Conservation (phyloP, 2,888 invertebrate genomes). For the Philonicus albiceps region DNA sequence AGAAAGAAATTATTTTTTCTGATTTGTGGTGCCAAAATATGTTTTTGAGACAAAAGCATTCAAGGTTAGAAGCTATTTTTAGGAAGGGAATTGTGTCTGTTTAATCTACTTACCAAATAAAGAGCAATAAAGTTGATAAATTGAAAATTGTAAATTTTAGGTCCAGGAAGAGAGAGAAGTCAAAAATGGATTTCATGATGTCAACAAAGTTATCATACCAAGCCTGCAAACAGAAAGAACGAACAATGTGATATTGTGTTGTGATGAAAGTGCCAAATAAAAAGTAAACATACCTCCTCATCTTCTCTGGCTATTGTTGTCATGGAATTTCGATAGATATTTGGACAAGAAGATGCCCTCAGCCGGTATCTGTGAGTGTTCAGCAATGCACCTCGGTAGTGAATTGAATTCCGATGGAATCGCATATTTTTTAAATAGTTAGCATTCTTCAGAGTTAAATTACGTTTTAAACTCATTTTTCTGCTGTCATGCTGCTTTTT, state of each 20-base stretch:
- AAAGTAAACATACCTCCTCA: constrained; percentile 70
- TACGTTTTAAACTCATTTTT: constrained; percentile 57
- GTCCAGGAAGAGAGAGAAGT: constrained; percentile 80
- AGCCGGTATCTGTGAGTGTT: constrained; percentile 83
- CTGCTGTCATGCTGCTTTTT: constrained; percentile 50
- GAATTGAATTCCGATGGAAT: constrained; percentile 80
- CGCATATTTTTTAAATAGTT: constrained; percentile 76
- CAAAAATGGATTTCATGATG: constrained; percentile 75
- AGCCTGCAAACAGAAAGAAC: constrained; percentile 66
- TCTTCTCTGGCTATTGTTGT: constrained; percentile 80
- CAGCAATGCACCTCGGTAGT: constrained; percentile 85
- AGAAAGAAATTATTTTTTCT: background rate
- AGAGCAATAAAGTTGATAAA: constrained; percentile 85
- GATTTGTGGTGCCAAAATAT: background rate
- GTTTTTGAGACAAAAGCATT: background rate
- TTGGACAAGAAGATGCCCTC: constrained; percentile 89
- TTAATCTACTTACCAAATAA: constrained; percentile 81
- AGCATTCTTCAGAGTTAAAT: constrained; percentile 58
- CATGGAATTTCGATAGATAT: constrained; percentile 90
- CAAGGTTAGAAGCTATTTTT: background rate
- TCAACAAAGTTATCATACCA: constrained; percentile 76
- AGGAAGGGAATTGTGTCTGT: background rate
- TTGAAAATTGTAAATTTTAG: constrained; percentile 82
- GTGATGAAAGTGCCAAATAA: background rate
- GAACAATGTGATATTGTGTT: constrained; percentile 29